Evolutionary conservation across 1,140 invertebrate species (phyloP).

Genomic region (Euborellia annulipes): DNA sequence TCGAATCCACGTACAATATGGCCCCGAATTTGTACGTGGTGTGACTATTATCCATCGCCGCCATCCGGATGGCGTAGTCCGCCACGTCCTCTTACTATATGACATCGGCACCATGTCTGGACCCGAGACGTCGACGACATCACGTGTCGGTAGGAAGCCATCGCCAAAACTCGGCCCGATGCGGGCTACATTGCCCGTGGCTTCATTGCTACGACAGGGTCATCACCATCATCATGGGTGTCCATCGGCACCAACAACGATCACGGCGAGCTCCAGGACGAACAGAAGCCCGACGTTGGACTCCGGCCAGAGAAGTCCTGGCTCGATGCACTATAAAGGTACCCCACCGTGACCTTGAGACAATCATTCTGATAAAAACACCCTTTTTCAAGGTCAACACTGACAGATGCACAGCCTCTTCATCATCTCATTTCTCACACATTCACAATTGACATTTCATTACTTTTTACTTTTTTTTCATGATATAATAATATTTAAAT

Average conservation of each 20-base stretch:
- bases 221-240: no score
- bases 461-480: no score
- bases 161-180: conserved; percentile 50
- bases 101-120: conserved; percentile 35
- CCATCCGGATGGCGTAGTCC: conserved; percentile 24
- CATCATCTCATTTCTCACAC: no score
- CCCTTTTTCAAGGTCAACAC: no score
- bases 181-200: conserved; percentile 54
- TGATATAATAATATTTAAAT: no score
- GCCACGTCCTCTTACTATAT: conserved; percentile 27
- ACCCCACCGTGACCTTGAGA: no score
- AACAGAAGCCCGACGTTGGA: conserved; percentile 44
- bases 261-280: neutral
- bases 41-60: conserved; percentile 1
- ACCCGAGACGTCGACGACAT: conserved; percentile 42
- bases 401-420: no score
- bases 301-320: conserved; percentile 53
- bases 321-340: conserved; percentile 54
- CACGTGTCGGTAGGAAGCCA: conserved; percentile 28
- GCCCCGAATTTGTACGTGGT: neutral
- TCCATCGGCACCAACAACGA: neutral
- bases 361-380: no score
- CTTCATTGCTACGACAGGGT: conserved; percentile 46
- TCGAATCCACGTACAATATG: neutral
- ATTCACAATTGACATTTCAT: no score